Percentiles rank a stretch among this genome's conserved stretches.
phyloP scores from a whole-genome alignment of 2,113 vertebrate species.

The Telmatochromis brichardi region DNA sequence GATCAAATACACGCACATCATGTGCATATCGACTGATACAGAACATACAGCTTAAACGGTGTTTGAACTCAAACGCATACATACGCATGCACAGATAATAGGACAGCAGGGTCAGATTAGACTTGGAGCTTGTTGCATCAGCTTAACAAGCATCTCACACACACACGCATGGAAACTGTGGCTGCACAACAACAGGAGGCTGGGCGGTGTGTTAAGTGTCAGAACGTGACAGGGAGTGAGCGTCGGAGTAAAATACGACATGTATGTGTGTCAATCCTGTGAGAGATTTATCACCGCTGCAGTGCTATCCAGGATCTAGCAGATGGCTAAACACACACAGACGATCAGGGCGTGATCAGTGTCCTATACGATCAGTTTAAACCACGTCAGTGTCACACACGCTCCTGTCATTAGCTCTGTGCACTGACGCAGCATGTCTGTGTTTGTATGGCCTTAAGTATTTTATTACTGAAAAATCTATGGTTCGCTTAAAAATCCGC shows the following conservation, averaged over 20 bases:
- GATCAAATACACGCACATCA: background rate
- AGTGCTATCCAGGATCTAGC: slow-evolving; percentile 25
- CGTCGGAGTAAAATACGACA: background rate
- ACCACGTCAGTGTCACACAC: slow-evolving; percentile 1
- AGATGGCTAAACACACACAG: slow-evolving; percentile 15
- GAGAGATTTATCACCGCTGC: slow-evolving; percentile 23
- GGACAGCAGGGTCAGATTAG: slow-evolving; percentile 16
- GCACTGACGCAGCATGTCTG: background rate
- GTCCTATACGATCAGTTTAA: slow-evolving; percentile 2
- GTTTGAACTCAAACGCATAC: background rate
- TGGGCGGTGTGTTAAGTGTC: background rate
- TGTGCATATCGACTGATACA: background rate
- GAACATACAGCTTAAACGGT: background rate
- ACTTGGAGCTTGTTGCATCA: background rate
- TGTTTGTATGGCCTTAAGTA: background rate
- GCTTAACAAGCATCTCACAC: background rate
- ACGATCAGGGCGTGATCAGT: background rate
- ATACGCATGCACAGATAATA: background rate
- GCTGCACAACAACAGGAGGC: background rate
- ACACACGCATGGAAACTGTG: background rate
- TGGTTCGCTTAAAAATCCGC: background rate
- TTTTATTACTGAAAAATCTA: background rate
- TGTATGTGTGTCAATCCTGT: slow-evolving; percentile 34
- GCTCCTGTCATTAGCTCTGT: background rate
- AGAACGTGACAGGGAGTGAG: background rate